Conservation (phyloP, 2,888 invertebrate species). For the Drosophila nigricruria region DNA sequence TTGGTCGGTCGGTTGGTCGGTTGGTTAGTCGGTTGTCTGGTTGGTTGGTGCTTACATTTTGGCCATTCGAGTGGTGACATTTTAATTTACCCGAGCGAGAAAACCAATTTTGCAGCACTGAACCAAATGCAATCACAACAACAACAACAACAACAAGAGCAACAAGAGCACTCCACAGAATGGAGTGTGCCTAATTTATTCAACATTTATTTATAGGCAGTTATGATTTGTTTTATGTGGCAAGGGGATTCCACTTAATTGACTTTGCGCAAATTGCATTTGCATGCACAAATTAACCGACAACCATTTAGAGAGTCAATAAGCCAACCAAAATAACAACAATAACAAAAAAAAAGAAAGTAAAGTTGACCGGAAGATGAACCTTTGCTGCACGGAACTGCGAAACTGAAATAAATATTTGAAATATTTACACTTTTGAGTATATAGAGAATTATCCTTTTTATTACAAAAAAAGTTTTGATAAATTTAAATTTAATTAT, state of each 20-base stretch:
- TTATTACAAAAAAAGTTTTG: background rate
- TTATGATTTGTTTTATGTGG: constrained; percentile 72
- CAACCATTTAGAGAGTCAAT: constrained; percentile 11
- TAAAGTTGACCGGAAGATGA: background rate
- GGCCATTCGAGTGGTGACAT: constrained; percentile 72
- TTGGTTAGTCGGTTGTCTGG: constrained; percentile 22
- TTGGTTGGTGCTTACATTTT: constrained; percentile 54
- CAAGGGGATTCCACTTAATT: constrained; percentile 31
- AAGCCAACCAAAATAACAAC: background rate
- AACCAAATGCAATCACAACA: constrained; percentile 50
- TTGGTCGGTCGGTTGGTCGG: background rate
- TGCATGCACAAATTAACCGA: constrained; percentile 37
- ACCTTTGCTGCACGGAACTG: background rate
- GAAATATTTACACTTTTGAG: background rate
- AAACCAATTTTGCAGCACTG: constrained; percentile 71
- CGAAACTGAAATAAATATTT: background rate
- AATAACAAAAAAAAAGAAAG: background rate
- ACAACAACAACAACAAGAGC: constrained; percentile 30
- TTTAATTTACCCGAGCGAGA: constrained; percentile 77
- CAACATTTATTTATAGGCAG: constrained; percentile 72
- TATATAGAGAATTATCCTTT: background rate
- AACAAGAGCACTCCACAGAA: constrained; percentile 19
- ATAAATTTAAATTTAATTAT: background rate
- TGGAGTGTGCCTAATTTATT: constrained; percentile 65
- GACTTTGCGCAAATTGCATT: constrained; percentile 56